Evolutionary conservation across 2,888 invertebrate genomes (phyloP), one percentile per base, ranked within the genome.

Genomic region (Salpingus planirostris): DNA sequence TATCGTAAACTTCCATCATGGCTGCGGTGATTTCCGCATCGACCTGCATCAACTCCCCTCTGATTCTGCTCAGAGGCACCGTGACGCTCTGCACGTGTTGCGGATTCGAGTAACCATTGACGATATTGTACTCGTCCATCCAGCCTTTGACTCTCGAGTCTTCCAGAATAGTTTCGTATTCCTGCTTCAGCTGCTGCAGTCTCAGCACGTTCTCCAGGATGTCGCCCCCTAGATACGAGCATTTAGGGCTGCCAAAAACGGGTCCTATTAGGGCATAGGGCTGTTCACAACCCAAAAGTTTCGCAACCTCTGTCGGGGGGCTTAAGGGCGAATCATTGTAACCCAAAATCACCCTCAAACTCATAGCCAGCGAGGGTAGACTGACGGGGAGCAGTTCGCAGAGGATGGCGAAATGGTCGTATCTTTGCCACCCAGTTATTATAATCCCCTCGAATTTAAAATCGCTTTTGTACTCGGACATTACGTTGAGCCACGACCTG

Each of bases 371-470:
- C 13, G 79, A 78, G 1, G 80, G 78, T 24, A 80, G 59, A 0
- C 76, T 66, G 1, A 69, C 63, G 0, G 80, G 77, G 1, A 81
- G 53, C 0, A 80, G 53, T 57, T 81, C 81, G 50, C 79, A 80
- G 0, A 76, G 63, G 0, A 76, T 70, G 7, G 73, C 68, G 50
- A 78, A 73, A 48, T 82, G 81, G 47, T 73, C 75, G 43, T 78
- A 82, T 24, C 81, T 66, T 11, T 80, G 80, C 80, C 80, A 81
- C 0, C 82, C 84, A 2, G 81, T 83, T 8, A 83, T 54, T 34
- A 81, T 71, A 1, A 78, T 74, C 1, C 83, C 82, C 56, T 70
- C 68, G 40, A 81, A 77, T 11, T 62, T 59, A 6, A 72, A 56
- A 8, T 54, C 52, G n/a, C 54, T 46, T 26, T 68, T 68, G 44